A percentile compares a stretch with the other conserved stretches of the same genome.
Conservation (phyloP, 2,797 vertebrate genomes). For the Amazona ochrocephala region DNA sequence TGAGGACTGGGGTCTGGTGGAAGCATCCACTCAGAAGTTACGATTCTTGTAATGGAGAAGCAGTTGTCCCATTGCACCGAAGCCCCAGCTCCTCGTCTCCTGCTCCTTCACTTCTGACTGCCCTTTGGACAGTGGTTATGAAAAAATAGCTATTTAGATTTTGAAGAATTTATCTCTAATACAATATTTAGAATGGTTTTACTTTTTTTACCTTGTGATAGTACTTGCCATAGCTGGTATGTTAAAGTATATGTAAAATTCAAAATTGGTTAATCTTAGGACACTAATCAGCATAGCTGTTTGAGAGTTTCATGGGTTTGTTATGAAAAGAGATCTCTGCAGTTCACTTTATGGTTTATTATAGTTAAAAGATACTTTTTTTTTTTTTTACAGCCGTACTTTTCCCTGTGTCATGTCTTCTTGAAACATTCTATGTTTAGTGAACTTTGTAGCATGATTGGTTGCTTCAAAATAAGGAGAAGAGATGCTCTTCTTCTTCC, state of each 20-base stretch:
- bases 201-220: not conserved
- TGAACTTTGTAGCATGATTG: not conserved
- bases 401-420: not conserved
- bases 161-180: not conserved
- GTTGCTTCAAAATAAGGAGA: not conserved
- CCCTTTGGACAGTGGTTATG: not conserved
- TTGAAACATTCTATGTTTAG: not conserved
- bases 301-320: not conserved
- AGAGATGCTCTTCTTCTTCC: not conserved
- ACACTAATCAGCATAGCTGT: not conserved
- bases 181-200: not conserved
- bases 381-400: not conserved
- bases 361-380: not conserved
- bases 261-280: not conserved
- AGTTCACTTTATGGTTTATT: not conserved
- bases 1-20: not conserved
- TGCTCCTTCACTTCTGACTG: not conserved
- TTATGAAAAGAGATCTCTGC: not conserved
- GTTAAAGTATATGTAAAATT: not conserved
- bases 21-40: not conserved
- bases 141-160: not conserved
- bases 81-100: not conserved
- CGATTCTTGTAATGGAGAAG: not conserved
- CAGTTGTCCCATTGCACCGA: not conserved
- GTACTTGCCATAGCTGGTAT: not conserved